Evolutionary conservation across 2,888 invertebrate species (phyloP).

Genomic region (Uropetala carovei): DNA sequence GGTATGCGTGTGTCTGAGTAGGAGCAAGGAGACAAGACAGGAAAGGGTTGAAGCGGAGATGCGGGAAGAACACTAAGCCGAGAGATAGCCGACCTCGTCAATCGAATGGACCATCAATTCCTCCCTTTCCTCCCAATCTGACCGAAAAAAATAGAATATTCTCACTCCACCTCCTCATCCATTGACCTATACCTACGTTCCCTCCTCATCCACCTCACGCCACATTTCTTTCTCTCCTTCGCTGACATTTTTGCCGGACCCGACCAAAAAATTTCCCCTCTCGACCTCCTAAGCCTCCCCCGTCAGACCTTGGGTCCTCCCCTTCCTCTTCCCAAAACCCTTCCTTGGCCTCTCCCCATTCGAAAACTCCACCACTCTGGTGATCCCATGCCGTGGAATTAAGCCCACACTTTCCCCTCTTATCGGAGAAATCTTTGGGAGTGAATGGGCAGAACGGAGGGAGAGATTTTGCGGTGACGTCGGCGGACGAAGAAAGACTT

Average conservation of each 20-base stretch:
- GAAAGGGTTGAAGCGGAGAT: not conserved
- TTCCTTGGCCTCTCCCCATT: not conserved
- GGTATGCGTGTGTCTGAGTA: not conserved
- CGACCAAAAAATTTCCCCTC: not conserved
- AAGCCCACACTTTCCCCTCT: not conserved
- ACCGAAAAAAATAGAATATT: not conserved
- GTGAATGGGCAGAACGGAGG: not conserved
- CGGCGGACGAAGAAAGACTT: not conserved
- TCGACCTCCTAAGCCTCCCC: not conserved
- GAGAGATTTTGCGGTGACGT: not conserved
- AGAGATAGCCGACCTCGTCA: not conserved
- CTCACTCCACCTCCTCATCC: not conserved
- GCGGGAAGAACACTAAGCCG: conserved; percentile 13
- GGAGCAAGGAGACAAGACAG: not conserved
- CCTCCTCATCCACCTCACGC: not conserved
- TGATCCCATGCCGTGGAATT: not conserved
- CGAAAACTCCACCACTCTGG: not conserved
- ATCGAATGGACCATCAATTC: conserved; percentile 19
- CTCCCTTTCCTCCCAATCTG: not conserved
- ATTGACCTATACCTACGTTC: not conserved
- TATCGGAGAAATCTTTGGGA: not conserved
- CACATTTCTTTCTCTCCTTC: not conserved
- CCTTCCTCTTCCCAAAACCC: not conserved
- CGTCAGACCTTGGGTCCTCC: not conserved
- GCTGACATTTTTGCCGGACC: not conserved